phyloP scores from a whole-genome alignment of 1,140 invertebrate genomes.

The Radopholus similis region DNA sequence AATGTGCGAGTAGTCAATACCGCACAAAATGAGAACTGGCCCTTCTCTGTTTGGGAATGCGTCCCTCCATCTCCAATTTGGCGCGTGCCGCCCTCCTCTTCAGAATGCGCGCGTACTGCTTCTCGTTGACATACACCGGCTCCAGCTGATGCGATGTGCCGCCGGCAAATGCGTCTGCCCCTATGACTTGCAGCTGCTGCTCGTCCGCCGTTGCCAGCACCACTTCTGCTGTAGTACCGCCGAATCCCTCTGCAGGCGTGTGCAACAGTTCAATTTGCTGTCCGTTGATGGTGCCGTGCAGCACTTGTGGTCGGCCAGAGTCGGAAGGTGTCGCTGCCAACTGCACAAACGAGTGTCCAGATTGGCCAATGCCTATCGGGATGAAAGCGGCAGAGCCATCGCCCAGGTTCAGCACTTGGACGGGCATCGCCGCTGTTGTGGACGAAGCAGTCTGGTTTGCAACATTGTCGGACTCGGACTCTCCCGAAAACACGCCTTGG shows the following conservation, averaged over 20 bases:
- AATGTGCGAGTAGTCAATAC: slow-evolving; percentile 5
- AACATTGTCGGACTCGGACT: too few species aligned
- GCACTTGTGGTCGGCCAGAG: background rate
- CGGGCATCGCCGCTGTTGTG: too few species aligned
- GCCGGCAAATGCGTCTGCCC: background rate
- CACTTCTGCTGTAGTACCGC: slow-evolving; percentile 67
- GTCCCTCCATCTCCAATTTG: slow-evolving; percentile 82
- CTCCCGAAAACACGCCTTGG: too few species aligned
- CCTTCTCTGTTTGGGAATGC: slow-evolving; percentile 90
- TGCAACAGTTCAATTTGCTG: slow-evolving; percentile 2
- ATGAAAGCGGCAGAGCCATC: slow-evolving; percentile 22
- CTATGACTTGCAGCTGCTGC: slow-evolving; percentile 82
- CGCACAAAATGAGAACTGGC: slow-evolving; percentile 65
- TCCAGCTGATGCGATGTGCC: slow-evolving; percentile 71
- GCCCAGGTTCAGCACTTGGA: slow-evolving; percentile 27
- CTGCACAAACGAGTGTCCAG: slow-evolving; percentile 6
- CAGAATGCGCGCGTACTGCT: slow-evolving; percentile 85
- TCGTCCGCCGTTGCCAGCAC: slow-evolving; percentile 88
- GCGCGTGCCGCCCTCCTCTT: slow-evolving; percentile 82
- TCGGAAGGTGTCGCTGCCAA: background rate
- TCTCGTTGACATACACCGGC: slow-evolving; percentile 95
- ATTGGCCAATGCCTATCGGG: too few species aligned
- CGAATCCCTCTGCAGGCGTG: background rate
- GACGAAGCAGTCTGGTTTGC: too few species aligned
- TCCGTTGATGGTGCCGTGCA: background rate